Conservation (phyloP, 1,140 invertebrate species). For the Trichoplusia ni region DNA sequence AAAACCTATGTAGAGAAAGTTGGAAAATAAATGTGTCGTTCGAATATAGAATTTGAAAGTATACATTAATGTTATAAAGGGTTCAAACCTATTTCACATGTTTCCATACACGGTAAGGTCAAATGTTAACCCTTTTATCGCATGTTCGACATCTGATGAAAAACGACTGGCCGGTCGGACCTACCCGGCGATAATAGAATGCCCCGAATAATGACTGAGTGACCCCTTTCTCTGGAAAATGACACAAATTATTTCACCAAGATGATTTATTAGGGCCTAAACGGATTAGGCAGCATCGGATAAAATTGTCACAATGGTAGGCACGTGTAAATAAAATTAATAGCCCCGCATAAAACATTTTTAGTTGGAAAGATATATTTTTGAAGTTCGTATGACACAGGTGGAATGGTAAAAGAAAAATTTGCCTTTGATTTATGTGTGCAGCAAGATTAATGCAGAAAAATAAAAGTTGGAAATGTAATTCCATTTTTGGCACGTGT, state of each 20-base stretch:
- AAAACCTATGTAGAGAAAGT: no score
- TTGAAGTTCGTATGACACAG: not conserved
- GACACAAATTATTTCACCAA: constrained; percentile 43
- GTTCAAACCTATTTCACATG: no score
- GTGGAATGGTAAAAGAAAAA: constrained; percentile 11
- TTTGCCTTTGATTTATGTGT: constrained; percentile 11
- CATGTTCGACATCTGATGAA: constrained; percentile 36
- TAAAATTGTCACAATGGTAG: constrained; percentile 35
- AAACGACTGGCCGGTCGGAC: constrained; percentile 30
- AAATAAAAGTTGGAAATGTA: constrained; percentile 31
- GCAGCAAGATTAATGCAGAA: constrained; percentile 3
- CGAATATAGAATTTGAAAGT: no score
- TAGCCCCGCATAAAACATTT: constrained; percentile 19
- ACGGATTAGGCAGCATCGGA: constrained; percentile 35
- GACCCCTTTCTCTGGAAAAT: constrained; percentile 41
- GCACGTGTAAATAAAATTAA: constrained; percentile 44
- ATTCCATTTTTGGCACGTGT: constrained; percentile 29
- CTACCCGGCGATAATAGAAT: constrained; percentile 41
- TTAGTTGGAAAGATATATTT: constrained; percentile 4
- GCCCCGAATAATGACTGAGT: constrained; percentile 37
- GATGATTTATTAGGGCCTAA: constrained; percentile 45
- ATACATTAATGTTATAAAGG: no score
- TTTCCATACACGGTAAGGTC: not conserved
- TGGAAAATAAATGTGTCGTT: no score
- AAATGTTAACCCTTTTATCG: constrained; percentile 43